Base-by-base conservation (phyloP, 53 echinoderm and acorn worm species). In the Echinarachnius parma region DNA sequence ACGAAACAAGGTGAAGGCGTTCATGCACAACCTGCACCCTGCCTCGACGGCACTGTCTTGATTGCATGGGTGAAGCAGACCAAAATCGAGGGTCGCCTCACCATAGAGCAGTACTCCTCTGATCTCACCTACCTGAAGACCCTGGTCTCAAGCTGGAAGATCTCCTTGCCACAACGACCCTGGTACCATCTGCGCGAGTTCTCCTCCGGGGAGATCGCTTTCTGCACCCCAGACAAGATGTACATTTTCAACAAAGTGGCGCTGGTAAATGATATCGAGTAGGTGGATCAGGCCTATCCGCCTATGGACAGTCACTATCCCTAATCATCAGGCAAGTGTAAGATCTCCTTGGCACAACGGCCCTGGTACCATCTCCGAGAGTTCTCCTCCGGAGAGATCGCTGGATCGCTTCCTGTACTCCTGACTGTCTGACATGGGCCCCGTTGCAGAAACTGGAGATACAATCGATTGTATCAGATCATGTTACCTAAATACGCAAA, bases 121-220 rank as follows among this genome's bases (percentile, higher is more conserved):
- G 66, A 48, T 4, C 33, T 66, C 31, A 15, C 46, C 16, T 32
- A 5, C 5, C 3, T 66, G 4, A 28, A 32, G 48, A 16, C 48
- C 9, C 47, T 66, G 46, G 37, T 66, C 15, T n/a, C n/a, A n/a
- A n/a, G 26, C 22, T 0, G 0, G 21, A 59, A 31, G 59, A 59
- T 59, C 10, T 2, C 59, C 19, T 19, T 59, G 19, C 62, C 62
- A 4, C 62, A 62, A 5, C 62, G 24, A 2, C 24, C 62, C 13
- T 62, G 42, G 44, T 62, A 62, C 25, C 62, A 62, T 25, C 62
- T 62, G 9, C 62, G 62, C 15, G 62, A 62, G 39, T 62, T 62
- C 39, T 39, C 22, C 22, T 22, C 62, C 9, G 62, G 62, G 37
- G 62, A 62, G 36, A 35, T 62, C 25, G 62, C 39, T 16, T 39